Base-by-base conservation (phyloP, 2,888 invertebrate species). In the Fragum whitleyi region DNA sequence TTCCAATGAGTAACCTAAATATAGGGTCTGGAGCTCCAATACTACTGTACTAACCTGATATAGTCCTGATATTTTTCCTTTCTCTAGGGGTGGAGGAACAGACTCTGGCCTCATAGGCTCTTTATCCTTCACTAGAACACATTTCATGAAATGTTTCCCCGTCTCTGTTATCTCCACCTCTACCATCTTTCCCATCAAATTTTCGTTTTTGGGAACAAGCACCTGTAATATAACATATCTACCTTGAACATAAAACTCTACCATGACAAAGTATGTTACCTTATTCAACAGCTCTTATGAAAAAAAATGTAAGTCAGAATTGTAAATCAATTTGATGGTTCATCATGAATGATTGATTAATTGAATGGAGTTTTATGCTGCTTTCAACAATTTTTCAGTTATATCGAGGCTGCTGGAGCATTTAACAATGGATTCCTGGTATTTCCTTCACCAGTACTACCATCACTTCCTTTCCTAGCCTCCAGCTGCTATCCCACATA, bases 171-270 rank as follows among this genome's bases (percentile, higher is more conserved):
- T 97, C 92, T 95, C 95, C 0, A 98, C 98, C 0, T 95, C 96
- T 0, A 98, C 95, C 93, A 96, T 95, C 92, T 97, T 97, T 0
- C 98, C 98, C 95, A 98, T 95, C 62, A 96, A 96, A 87, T 96
- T 95, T 0, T 96, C 95, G 7, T 96, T 95, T 95, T 97, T 96
- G 0, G 97, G 97, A 0, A 98, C 95, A 76, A 98, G 93, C 0
- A 98, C 96, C 95, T 95, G 80, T 16, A 89, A 86, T 53, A 32
- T n/a, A n/a, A 70, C 14, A 67, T 7, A n/a, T n/a, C n/a, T n/a
- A n/a, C n/a, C n/a, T n/a, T n/a, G n/a, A n/a, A n/a, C n/a, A n/a
- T n/a, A n/a, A 39, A 67, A 67, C 21, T 19, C 1, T n/a, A n/a
- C n/a, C n/a, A n/a, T n/a, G n/a, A 21, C 42, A 36, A 6, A 55